A percentile compares a stretch with the other conserved stretches of the same genome.
Conservation (phyloP, 2,888 invertebrate genomes). For the Rotaria magnacalcarata region DNA sequence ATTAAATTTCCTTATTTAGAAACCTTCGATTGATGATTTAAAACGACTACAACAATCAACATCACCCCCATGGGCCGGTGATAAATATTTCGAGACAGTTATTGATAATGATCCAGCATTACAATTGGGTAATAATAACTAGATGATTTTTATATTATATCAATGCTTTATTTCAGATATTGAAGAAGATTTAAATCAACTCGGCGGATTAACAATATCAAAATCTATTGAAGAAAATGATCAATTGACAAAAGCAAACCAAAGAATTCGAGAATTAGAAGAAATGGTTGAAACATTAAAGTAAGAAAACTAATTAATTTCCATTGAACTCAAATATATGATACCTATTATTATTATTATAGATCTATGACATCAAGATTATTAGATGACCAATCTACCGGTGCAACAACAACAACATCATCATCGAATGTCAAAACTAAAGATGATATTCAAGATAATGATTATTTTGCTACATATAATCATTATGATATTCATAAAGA, state of each 20-base stretch:
- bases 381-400: not conserved
- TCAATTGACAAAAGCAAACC: slow-evolving; percentile 44
- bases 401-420: not conserved
- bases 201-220: slow-evolving; percentile 33
- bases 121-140: slow-evolving; percentile 31
- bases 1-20: slow-evolving; percentile 42
- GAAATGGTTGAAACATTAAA: slow-evolving; percentile 48
- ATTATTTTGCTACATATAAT: slow-evolving; percentile 70
- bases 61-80: slow-evolving; percentile 66
- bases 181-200: slow-evolving; percentile 46
- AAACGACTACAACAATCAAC: slow-evolving; percentile 38
- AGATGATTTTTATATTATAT: too few relatives aligned
- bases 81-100: slow-evolving; percentile 73
- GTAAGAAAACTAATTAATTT: slow-evolving; percentile 29
- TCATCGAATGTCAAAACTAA: slow-evolving; percentile 43
- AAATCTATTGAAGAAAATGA: slow-evolving; percentile 36
- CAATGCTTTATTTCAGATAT: slow-evolving; percentile 37
- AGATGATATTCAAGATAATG: slow-evolving; percentile 64
- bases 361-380: slow-evolving; percentile 38
- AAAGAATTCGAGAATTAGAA: slow-evolving; percentile 48
- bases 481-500: slow-evolving; percentile 88
- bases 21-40: slow-evolving; percentile 46
- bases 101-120: slow-evolving; percentile 67
- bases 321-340: too few relatives aligned
- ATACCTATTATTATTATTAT: not conserved